Conservation (phyloP, 2,888 invertebrate genomes). For the Napeogenes inachia region DNA sequence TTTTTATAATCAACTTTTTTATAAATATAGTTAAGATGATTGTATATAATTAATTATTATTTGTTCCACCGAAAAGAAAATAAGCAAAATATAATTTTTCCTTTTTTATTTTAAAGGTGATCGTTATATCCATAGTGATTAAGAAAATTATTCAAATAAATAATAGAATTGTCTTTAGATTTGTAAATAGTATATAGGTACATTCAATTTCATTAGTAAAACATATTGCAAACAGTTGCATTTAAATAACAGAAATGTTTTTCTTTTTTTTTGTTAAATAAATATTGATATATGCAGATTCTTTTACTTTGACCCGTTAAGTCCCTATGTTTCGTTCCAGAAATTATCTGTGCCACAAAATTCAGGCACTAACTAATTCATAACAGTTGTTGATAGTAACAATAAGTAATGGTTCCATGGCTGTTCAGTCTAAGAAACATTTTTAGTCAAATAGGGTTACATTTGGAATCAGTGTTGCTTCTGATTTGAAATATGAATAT, state of each 20-base stretch:
- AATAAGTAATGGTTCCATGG: not conserved
- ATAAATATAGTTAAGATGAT: slow-evolving; percentile 1
- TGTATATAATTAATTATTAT: slow-evolving; percentile 3
- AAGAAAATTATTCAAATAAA: no score
- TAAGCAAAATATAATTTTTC: not conserved
- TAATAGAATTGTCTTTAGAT: not conserved
- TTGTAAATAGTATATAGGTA: not conserved
- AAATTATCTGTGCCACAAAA: not conserved
- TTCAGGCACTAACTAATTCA: not conserved
- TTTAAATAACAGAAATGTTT: not conserved
- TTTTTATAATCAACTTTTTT: not conserved
- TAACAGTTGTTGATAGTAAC: not conserved
- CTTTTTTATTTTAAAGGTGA: no score
- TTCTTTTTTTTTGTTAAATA: not conserved
- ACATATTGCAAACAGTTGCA: not conserved
- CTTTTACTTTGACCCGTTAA: not conserved
- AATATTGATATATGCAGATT: not conserved
- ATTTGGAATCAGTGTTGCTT: no score
- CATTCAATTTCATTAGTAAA: not conserved
- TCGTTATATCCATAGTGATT: no score
- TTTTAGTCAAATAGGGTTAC: no score
- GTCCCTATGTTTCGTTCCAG: no score
- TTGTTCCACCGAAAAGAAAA: slow-evolving; percentile 6
- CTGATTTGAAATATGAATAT: no score
- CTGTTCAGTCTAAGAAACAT: no score